phyloP scores from a whole-genome alignment of 2,888 invertebrate species.

The Lycophotia porphyrea region DNA sequence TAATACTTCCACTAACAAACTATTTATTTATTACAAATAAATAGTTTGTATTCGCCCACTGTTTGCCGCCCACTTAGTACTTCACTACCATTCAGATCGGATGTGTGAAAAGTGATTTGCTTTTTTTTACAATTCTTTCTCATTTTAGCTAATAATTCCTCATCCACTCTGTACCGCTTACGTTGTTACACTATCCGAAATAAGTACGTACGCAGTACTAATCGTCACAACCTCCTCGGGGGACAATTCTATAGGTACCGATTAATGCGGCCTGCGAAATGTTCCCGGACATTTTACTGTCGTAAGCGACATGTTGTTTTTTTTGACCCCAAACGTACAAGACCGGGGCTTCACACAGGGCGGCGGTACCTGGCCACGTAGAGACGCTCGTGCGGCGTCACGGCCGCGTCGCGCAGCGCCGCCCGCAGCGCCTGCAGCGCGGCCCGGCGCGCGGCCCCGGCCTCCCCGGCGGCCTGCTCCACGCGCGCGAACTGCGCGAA shows the following conservation, averaged over 20 bases:
- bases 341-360: neutral
- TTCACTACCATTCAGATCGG: no score
- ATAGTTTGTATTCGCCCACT: no score
- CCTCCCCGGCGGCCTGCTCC: conserved; percentile 67
- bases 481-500: conserved; percentile 79
- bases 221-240: neutral
- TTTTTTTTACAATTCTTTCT: no score
- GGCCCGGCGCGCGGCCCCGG: conserved; percentile 33
- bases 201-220: neutral
- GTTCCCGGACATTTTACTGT: neutral
- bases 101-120: no score
- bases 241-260: neutral
- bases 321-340: no score
- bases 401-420: conserved; percentile 50
- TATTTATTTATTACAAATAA: no score
- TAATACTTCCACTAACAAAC: no score
- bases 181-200: no score
- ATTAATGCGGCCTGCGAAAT: neutral
- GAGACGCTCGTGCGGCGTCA: conserved; percentile 62
- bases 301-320: neutral
- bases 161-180: no score
- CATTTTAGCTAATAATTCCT: no score
- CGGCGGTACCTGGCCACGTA: conserved; percentile 68
- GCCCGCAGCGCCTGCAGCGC: conserved; percentile 59
- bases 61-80: no score